Evolutionary conservation across 2,888 invertebrate genomes (phyloP), one percentile per base, ranked within the genome.

Genomic region (Melinopterus prodromus): DNA sequence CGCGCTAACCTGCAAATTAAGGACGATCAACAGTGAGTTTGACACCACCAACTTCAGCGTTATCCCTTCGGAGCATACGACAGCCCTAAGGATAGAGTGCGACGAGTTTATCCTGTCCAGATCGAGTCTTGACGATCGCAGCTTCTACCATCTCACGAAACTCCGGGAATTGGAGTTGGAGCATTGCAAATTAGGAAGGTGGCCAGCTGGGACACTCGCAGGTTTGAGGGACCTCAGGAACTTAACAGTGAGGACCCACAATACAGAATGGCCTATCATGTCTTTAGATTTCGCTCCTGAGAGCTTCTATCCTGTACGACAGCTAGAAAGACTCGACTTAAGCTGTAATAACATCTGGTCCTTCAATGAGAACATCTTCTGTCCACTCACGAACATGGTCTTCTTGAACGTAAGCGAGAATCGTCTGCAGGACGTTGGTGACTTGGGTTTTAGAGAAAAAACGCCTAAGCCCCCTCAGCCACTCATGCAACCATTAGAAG

Each of bases 341-440:
- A 96, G 96, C 87, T 94, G 94, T 87, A 97, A 97, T 89, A 97
- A 97, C 89, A 96, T 97, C 87, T 96, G 96, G 96, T 95, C 95
- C 78, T 93, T 97, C 88, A 96, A 97, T 35, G 95, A 95, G 86
- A 94, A 94, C 86, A 91, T 96, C 82, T 97, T 97, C 90, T 97
- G 97, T 87, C 93, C 95, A 4, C 89, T 97, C 84, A 94, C 93
- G 70, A 96, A 95, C 87, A 91, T 97, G 85, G 94, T 95, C 81
- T 92, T 93, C 83, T 90, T 98, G 84, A 98, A 98, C 88, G 94
- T 97, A 85, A 97, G 97, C 83, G 94, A 94, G 85, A 98, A 98
- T 89, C 93, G 96, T 83, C 90, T 98, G 82, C 97, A 97, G 90
- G 97, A 97, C 87, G 94, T 97, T 72, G 94, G 94, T 87, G 96